Percentiles rank a stretch among this genome's conserved stretches.
phyloP scores from a whole-genome alignment of 1,140 invertebrate species.

The Apolygus lucorum region DNA sequence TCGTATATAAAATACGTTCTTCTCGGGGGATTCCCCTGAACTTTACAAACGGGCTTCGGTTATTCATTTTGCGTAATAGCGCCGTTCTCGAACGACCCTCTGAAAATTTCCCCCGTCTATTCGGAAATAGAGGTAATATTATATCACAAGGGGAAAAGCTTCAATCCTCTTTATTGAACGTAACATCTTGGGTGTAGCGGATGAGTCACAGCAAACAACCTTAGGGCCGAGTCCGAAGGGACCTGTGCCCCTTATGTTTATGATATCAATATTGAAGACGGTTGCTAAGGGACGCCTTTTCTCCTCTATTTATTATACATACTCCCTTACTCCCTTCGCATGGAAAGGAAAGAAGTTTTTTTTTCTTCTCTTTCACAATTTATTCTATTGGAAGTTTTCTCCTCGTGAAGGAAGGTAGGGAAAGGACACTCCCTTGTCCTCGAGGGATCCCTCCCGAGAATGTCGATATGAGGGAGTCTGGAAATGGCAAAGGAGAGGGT shows the following conservation, averaged over 20 bases:
- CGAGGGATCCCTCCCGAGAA: background rate
- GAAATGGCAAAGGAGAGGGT: constrained; percentile 10
- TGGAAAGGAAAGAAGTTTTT: constrained; percentile 1
- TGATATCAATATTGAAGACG: constrained; percentile 8
- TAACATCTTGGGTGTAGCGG: background rate
- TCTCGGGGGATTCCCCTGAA: too few species aligned
- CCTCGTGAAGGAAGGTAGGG: constrained; percentile 5
- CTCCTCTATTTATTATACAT: constrained; percentile 17
- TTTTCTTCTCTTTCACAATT: constrained; percentile 10
- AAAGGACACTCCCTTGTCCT: background rate
- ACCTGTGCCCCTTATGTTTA: background rate
- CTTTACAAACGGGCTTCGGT: too few species aligned
- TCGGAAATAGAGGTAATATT: background rate
- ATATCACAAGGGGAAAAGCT: background rate
- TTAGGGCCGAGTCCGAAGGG: constrained; percentile 15
- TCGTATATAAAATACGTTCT: too few species aligned
- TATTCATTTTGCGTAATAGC: too few species aligned
- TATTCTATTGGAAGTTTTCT: constrained; percentile 17
- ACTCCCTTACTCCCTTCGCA: background rate
- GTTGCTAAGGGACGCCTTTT: constrained; percentile 6
- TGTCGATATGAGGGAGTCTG: background rate
- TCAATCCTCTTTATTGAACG: background rate
- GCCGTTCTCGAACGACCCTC: too few species aligned
- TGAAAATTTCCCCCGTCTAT: too few species aligned
- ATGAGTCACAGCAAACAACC: constrained; percentile 18